phyloP scores from a whole-genome alignment of 2,113 vertebrate species.

The Trachemys scripta region DNA sequence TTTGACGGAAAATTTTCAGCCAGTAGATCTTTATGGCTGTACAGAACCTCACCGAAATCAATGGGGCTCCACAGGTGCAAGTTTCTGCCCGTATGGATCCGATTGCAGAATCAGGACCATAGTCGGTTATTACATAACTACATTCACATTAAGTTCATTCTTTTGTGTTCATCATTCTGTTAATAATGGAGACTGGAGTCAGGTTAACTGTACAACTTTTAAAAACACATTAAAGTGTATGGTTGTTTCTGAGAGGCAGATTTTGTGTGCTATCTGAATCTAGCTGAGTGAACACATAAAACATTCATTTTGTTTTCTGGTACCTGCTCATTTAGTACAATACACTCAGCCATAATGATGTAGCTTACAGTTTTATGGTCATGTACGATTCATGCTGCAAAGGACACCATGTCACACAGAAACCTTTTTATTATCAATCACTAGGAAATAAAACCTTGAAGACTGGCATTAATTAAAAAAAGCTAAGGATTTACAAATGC shows the following conservation, averaged over 20 bases:
- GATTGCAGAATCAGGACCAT: conserved; percentile 14
- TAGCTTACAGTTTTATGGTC: conserved; percentile 71
- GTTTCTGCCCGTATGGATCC: background rate
- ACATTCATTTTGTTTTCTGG: conserved; percentile 62
- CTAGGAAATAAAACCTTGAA: conserved; percentile 61
- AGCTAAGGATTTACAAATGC: conserved; percentile 70
- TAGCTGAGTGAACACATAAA: conserved; percentile 64
- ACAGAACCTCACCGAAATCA: conserved; percentile 11
- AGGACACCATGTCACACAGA: conserved; percentile 64
- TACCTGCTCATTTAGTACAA: conserved; percentile 59
- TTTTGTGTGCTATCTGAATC: conserved; percentile 60
- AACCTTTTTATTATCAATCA: conserved; percentile 79
- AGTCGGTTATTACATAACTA: background rate
- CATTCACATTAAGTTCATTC: conserved; percentile 32
- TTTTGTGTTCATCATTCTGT: conserved; percentile 25
- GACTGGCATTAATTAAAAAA: conserved; percentile 71
- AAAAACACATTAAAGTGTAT: conserved; percentile 43
- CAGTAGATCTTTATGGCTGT: background rate
- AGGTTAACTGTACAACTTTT: conserved; percentile 64
- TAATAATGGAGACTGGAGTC: conserved; percentile 18
- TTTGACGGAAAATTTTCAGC: background rate
- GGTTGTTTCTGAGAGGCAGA: background rate
- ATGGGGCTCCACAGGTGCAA: background rate
- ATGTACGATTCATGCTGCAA: conserved; percentile 73
- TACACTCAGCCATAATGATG: conserved; percentile 67